Evolutionary conservation across 2,113 vertebrate species (phyloP).

Genomic region (Saimiri boliviensis): DNA sequence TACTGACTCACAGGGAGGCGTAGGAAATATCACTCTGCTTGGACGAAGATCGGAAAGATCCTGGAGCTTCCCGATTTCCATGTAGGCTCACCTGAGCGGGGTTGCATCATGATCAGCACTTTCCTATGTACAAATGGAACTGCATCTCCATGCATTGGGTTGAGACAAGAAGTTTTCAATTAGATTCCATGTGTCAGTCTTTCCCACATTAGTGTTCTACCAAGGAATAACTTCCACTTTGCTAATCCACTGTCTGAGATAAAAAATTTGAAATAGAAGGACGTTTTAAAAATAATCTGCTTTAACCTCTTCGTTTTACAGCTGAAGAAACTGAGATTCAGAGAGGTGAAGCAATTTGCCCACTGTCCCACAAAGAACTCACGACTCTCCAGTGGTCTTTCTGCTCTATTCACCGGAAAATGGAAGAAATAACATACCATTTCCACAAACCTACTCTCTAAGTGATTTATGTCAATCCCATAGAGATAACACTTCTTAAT

Average conservation of each 20-base stretch:
- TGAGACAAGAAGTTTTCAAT: neutral
- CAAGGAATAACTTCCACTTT: neutral
- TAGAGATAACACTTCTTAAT: neutral
- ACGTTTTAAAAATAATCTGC: neutral
- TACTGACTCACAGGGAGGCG: neutral
- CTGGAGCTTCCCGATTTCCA: neutral
- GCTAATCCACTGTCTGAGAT: neutral
- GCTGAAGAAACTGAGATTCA: neutral
- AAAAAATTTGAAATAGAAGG: slow-evolving; percentile 6
- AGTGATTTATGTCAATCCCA: neutral
- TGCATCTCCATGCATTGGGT: neutral
- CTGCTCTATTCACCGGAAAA: neutral
- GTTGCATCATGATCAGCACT: neutral
- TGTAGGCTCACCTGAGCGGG: neutral
- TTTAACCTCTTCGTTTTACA: neutral
- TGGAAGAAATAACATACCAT: neutral
- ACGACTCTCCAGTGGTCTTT: neutral
- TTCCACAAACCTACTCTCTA: neutral
- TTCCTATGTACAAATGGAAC: neutral
- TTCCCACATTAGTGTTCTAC: neutral
- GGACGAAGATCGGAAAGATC: neutral
- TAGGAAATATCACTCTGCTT: neutral
- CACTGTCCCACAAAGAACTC: neutral
- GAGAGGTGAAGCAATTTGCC: neutral
- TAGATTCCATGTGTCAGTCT: neutral